Percentiles rank a stretch among this genome's conserved stretches.
These are phyloP conservation scores for Formica selysi DNA, from an alignment of 1,140 invertebrate species.

Conservation along the genomic window DNA sequence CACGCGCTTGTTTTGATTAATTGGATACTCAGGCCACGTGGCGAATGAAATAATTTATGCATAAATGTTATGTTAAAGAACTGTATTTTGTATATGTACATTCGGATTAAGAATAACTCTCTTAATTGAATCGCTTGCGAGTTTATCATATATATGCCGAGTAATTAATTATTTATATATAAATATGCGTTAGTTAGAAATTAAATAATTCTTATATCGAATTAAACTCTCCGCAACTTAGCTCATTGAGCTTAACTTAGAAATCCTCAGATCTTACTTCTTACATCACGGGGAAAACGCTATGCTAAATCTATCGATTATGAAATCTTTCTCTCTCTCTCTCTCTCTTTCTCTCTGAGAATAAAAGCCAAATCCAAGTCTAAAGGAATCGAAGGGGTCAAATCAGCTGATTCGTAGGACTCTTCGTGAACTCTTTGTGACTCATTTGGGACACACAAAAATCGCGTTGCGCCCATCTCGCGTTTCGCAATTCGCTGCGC, in stretches of 20 bases:
- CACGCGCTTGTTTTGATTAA: neutral
- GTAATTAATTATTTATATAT: slow-evolving; percentile 16
- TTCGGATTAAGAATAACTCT: neutral
- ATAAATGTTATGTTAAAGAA: neutral
- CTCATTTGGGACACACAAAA: neutral
- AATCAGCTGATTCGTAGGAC: neutral
- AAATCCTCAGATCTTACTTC: neutral
- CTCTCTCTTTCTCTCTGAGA: too few species aligned
- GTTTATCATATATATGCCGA: neutral
- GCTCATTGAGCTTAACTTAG: slow-evolving; percentile 2
- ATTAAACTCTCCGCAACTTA: slow-evolving; percentile 3
- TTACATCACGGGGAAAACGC: neutral
- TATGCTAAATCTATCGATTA: neutral
- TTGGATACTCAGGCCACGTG: too few species aligned
- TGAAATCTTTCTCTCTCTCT: neutral
- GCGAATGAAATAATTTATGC: neutral
- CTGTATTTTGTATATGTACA: slow-evolving; percentile 36
- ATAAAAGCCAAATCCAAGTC: too few species aligned
- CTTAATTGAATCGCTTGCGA: neutral
- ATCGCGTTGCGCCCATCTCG: slow-evolving; percentile 8
- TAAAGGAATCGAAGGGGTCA: neutral
- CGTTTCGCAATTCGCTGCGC: slow-evolving; percentile 28
- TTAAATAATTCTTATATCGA: slow-evolving; percentile 41
- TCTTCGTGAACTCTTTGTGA: neutral
- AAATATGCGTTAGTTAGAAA: slow-evolving; percentile 22